Conservation (phyloP, 2,888 invertebrate species). For the Pogonocherus hispidulus region DNA sequence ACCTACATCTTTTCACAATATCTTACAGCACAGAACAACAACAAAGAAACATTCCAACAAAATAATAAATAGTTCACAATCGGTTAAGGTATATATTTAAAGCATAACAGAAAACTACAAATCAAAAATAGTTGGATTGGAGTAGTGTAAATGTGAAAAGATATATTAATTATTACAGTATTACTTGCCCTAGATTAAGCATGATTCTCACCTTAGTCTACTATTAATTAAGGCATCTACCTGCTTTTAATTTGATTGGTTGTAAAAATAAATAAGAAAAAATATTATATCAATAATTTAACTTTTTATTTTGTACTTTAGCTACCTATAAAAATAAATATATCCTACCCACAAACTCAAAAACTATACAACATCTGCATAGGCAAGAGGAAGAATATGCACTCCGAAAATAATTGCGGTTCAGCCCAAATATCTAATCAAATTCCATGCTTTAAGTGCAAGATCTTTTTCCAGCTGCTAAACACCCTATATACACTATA, state of each 20-base stretch:
- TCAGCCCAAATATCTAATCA: conserved; percentile 35
- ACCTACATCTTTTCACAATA: conserved; percentile 26
- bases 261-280: conserved; percentile 36
- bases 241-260: conserved; percentile 34
- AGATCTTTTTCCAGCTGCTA: conserved; percentile 27
- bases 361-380: conserved; percentile 40
- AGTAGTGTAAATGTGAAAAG: not conserved
- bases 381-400: conserved; percentile 37
- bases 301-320: conserved; percentile 55
- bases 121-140: conserved; percentile 28
- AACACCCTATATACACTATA: conserved; percentile 42
- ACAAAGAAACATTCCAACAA: conserved; percentile 48
- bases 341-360: conserved; percentile 31
- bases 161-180: not conserved
- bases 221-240: conserved; percentile 21
- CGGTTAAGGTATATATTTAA: conserved; percentile 19
- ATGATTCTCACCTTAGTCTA: too few species aligned
- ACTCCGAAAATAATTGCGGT: conserved; percentile 35
- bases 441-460: conserved; percentile 40
- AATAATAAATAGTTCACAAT: conserved; percentile 39
- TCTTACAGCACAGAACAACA: conserved; percentile 41
- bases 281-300: conserved; percentile 35
- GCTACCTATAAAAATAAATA: conserved; percentile 46
- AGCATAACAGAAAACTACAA: conserved; percentile 35
- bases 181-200: too few species aligned